Percentiles rank a stretch among this genome's conserved stretches.
Evolutionary conservation across 2,113 vertebrate species (phyloP).

Genomic region (Aptenodytes patagonicus): DNA sequence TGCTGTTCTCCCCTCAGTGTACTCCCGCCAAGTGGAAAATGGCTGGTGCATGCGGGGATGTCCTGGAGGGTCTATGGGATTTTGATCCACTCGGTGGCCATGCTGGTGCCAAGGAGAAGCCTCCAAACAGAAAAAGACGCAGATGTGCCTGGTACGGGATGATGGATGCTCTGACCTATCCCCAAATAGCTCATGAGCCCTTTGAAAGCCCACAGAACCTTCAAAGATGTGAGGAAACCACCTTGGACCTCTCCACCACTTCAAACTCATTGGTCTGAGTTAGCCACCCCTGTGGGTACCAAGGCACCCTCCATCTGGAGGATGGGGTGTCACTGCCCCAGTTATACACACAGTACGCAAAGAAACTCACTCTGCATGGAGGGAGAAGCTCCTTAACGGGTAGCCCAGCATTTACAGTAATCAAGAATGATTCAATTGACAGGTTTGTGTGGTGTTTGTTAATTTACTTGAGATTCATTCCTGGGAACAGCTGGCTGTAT

Average conservation of each 20-base stretch:
- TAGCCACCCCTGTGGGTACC: neutral
- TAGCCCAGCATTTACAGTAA: conserved; percentile 60
- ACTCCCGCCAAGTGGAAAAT: neutral
- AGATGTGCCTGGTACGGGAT: neutral
- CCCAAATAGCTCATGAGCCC: neutral
- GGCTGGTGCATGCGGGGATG: neutral
- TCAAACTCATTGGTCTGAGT: neutral
- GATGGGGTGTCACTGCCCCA: neutral
- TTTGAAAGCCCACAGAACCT: neutral
- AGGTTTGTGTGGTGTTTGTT: conserved; percentile 77
- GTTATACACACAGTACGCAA: neutral
- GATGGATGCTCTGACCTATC: neutral
- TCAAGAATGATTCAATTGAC: conserved; percentile 71
- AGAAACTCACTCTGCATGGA: neutral
- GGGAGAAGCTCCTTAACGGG: conserved; percentile 6
- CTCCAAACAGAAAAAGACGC: neutral
- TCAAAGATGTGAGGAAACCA: neutral
- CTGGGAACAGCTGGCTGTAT: conserved; percentile 74
- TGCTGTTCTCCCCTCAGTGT: neutral
- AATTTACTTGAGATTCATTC: conserved; percentile 76
- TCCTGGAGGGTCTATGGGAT: neutral
- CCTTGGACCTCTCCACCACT: neutral
- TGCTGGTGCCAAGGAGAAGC: neutral
- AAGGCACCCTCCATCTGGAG: neutral
- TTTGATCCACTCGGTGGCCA: neutral